Percentiles rank a stretch among this genome's conserved stretches.
phyloP scores from a whole-genome alignment of 2,797 vertebrate genomes.

The Alca torda region DNA sequence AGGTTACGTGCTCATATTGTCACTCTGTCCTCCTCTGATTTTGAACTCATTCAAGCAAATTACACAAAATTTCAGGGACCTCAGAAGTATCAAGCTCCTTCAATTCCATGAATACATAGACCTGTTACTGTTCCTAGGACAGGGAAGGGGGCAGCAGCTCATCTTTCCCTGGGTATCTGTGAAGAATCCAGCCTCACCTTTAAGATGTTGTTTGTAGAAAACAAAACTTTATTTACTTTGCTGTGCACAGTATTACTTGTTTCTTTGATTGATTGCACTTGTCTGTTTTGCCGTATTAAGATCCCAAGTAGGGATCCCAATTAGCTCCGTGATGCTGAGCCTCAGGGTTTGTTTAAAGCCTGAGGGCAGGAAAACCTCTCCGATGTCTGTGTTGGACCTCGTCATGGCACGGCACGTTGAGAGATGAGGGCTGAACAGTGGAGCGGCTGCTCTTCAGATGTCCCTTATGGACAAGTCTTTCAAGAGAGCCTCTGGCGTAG shows the following conservation, averaged over 20 bases:
- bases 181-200: not conserved
- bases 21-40: not conserved
- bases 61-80: not conserved
- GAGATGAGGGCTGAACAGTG: not conserved
- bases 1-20: not conserved
- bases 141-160: not conserved
- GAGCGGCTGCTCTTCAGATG: not conserved
- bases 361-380: not conserved
- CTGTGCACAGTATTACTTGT: not conserved
- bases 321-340: not conserved
- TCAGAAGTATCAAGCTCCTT: not conserved
- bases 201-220: not conserved
- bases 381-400: not conserved
- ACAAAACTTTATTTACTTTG: not conserved
- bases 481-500: not conserved
- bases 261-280: not conserved
- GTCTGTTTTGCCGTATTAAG: not conserved
- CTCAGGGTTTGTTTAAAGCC: not conserved
- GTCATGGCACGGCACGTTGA: fast-evolving
- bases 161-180: not conserved
- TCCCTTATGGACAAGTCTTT: not conserved
- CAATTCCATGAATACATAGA: not conserved
- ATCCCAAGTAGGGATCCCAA: not conserved
- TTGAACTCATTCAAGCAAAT: not conserved
- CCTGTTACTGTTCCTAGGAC: not conserved